Evolutionary conservation across 2,888 invertebrate species (phyloP).

Genomic region (Teleogryllus oceanicus): DNA sequence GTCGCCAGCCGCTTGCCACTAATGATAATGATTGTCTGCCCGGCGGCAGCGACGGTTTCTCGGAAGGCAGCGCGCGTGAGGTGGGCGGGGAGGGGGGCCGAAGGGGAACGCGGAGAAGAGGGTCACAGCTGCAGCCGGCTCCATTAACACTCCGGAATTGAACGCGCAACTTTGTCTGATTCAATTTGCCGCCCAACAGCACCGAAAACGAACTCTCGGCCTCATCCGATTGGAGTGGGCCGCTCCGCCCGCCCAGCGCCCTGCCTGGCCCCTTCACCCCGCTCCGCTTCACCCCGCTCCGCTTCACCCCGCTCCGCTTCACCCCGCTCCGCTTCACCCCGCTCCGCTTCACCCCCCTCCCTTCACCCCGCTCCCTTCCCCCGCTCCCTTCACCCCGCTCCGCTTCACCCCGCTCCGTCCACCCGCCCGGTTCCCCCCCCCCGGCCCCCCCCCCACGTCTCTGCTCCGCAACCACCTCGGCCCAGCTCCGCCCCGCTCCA

Average conservation of each 20-base stretch:
- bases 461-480: no score
- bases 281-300: neutral
- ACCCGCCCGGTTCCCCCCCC: no score
- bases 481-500: no score
- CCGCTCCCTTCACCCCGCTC: no score
- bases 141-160: neutral
- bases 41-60: neutral
- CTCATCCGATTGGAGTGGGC: neutral
- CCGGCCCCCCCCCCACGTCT: no score
- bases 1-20: neutral
- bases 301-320: neutral
- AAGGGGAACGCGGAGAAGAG: neutral
- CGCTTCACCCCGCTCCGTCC: no score
- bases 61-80: neutral
- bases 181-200: constrained; percentile 18
- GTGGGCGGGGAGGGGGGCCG: neutral
- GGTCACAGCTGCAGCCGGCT: constrained; percentile 9
- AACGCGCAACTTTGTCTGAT: neutral
- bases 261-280: neutral
- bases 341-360: no score
- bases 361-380: no score
- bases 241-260: neutral
- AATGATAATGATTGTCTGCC: neutral
- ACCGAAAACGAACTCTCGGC: constrained; percentile 18
- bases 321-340: no score